phyloP scores from a whole-genome alignment of 2,113 vertebrate species.

The Todiramphus chloris region DNA sequence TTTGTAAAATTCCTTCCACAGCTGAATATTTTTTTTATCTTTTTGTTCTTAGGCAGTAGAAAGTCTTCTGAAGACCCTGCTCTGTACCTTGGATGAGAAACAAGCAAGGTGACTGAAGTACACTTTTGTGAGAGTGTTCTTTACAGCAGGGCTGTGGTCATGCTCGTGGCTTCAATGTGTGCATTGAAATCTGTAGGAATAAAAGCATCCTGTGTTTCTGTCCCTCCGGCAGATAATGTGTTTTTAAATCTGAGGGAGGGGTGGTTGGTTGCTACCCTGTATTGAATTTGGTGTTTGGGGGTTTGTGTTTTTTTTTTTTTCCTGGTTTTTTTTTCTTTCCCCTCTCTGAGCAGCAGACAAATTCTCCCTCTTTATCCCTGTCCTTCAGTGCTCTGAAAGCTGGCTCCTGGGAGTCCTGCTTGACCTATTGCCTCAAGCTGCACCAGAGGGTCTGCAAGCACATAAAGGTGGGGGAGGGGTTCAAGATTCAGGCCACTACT shows the following conservation, averaged over 20 bases:
- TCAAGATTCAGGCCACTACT: background rate
- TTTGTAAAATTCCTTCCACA: background rate
- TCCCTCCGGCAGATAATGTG: too few relatives aligned
- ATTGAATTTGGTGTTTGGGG: background rate
- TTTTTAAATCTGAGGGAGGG: background rate
- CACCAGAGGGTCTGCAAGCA: slow-evolving; percentile 23
- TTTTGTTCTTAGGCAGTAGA: background rate
- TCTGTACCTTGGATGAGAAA: background rate
- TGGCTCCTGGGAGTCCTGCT: background rate
- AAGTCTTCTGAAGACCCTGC: background rate
- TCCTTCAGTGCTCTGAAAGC: slow-evolving; percentile 23
- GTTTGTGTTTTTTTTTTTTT: background rate
- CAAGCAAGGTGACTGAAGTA: slow-evolving; percentile 35
- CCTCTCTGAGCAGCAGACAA: background rate
- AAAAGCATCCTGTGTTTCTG: background rate
- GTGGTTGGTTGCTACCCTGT: background rate
- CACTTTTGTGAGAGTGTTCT: background rate
- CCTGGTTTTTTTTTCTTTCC: background rate
- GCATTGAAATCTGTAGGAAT: background rate
- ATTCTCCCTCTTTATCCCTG: background rate
- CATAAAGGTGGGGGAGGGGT: rapidly evolving
- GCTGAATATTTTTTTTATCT: background rate
- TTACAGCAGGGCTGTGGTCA: rapidly evolving
- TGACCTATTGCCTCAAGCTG: slow-evolving; percentile 44
- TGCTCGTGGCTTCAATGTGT: background rate